Conservation (phyloP, 2,797 vertebrate species). For the Trematocara caparti region DNA sequence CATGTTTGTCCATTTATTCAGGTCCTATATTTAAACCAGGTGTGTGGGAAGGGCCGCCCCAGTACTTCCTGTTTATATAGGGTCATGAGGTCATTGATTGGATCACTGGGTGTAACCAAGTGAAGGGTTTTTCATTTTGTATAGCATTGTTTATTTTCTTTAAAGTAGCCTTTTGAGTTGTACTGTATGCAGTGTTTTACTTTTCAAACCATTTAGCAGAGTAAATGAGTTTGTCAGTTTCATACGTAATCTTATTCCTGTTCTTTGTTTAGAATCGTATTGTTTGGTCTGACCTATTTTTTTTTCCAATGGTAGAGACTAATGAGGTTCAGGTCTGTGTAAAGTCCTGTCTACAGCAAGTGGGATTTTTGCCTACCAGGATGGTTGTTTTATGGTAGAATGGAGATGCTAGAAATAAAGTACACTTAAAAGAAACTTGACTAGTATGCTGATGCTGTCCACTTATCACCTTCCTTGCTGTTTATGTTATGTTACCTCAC, state of each 20-base stretch:
- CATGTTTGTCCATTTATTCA: neutral
- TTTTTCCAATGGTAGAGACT: neutral
- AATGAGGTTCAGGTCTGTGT: neutral
- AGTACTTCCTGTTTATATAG: neutral
- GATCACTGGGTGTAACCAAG: neutral
- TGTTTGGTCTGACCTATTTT: rapidly evolving
- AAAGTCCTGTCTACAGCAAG: neutral
- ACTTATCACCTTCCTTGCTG: neutral
- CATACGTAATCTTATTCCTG: neutral
- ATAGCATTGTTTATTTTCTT: neutral
- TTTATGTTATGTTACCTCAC: neutral
- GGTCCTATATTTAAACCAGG: neutral
- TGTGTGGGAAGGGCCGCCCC: neutral
- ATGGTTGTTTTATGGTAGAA: neutral
- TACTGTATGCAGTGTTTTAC: neutral
- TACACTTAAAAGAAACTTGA: neutral
- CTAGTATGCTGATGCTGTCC: neutral
- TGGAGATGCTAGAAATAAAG: neutral
- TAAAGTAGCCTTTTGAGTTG: neutral
- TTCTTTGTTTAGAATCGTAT: neutral
- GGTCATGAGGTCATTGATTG: neutral
- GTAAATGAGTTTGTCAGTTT: neutral
- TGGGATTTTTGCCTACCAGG: neutral
- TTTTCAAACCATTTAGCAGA: neutral
- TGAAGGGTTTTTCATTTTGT: neutral